Base-by-base conservation (phyloP, 2,888 invertebrate genomes). In the Galerucella calmariensis region DNA sequence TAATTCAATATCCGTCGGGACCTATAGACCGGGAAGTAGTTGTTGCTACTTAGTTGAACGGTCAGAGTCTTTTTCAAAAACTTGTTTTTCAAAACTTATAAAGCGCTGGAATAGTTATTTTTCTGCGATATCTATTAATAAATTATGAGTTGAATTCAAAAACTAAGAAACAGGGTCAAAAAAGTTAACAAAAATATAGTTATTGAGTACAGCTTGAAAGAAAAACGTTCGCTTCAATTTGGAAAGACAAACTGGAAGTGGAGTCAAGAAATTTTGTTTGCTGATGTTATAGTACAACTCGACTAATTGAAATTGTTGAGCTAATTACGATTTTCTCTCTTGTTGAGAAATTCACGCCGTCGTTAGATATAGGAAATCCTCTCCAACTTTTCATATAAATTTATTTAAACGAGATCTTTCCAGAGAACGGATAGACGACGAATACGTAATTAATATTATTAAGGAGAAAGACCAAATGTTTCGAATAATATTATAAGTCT, bases 291-390 rank as follows among this genome's bases (percentile, higher is more conserved):
- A 41, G 8, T 41, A 41, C 78, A 75, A 77, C 76, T 77, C 74
- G 77, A 74, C 79, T 81, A 81, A 81, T 81, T 81, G 79, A 81
- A 81, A 81, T 79, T 81, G 81, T 79, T 79, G 77, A 75, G 75
- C 79, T 79, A 81, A 79, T 81, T 81, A 76, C 79, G 75, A 76
- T 77, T 78, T 77, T 78, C 73, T 71, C 73, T 72, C 35, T 41
- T 70, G 70, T 76, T 62, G 69, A 72, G 63, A 77, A 75, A 75
- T 75, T 75, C 74, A 63, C 67, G 77, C 68, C 70, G 61, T 41
- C 70, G 61, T 41, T 41, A 41, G 35, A 41, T 41, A 41, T 20
- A 20, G n/a, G 66, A 71, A 72, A 70, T 70, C 61, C 74, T 62
- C 69, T 41, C n/a, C 67, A 77, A 77, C 66, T 77, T 75, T 74